A percentile compares a stretch with the other conserved stretches of the same genome.
Conservation (phyloP, 1,140 invertebrate species). For the Drosophila kanapiae region DNA sequence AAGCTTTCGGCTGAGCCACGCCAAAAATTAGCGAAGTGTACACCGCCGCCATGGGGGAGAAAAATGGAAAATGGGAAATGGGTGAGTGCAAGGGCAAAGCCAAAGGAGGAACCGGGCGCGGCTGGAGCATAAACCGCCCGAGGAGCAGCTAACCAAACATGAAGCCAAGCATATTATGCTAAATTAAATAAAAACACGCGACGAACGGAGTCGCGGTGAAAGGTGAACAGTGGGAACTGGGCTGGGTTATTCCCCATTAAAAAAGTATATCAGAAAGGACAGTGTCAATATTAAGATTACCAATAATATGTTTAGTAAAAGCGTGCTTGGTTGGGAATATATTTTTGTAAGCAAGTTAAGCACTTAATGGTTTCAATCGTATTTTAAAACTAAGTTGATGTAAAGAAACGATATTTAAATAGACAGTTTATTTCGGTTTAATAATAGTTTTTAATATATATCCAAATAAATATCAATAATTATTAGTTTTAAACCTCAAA, state of each 20-base stretch:
- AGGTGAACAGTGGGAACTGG: constrained; percentile 3
- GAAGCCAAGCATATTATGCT: constrained; percentile 63
- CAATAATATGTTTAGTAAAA: neutral
- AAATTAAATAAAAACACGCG: constrained; percentile 77
- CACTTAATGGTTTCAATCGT: neutral
- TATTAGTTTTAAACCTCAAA: neutral
- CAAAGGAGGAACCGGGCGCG: constrained; percentile 9
- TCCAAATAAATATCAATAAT: too few species aligned
- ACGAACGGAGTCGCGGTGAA: constrained; percentile 25
- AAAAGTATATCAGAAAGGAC: neutral
- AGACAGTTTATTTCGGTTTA: neutral
- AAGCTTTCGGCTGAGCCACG: constrained; percentile 69
- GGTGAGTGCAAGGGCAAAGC: neutral
- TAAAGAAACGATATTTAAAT: neutral
- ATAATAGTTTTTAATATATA: neutral
- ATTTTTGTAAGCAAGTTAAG: neutral
- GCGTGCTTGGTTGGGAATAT: neutral
- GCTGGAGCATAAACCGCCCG: constrained; percentile 26
- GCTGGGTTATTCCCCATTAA: too few species aligned
- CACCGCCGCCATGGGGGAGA: constrained; percentile 2
- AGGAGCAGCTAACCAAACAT: constrained; percentile 61
- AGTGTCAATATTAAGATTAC: too few species aligned
- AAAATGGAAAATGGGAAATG: constrained; percentile 11
- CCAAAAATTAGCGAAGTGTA: constrained; percentile 65
- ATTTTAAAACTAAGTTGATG: neutral